These are phyloP conservation scores for Mohoua ochrocephala DNA, from an alignment of 2,113 vertebrate species.

Conservation along the genomic window DNA sequence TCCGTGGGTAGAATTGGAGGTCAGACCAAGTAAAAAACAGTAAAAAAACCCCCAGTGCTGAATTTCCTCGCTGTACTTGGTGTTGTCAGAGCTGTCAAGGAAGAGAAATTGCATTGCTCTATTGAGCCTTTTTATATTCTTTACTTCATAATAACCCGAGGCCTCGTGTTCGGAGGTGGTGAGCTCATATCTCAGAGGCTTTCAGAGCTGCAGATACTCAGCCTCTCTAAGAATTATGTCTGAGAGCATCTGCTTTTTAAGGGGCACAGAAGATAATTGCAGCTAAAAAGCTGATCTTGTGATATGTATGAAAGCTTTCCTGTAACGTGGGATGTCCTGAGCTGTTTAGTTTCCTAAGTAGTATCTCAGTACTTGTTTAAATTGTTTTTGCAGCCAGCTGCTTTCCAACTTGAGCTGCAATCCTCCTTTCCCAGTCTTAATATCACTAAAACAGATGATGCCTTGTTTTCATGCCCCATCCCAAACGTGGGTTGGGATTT, in stretches of 20 bases:
- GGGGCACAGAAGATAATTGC: background rate
- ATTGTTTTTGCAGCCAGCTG: background rate
- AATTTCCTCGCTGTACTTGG: background rate
- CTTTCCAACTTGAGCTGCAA: background rate
- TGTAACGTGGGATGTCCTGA: background rate
- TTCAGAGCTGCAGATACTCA: background rate
- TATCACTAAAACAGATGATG: background rate
- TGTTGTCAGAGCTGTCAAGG: background rate
- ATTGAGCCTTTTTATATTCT: background rate
- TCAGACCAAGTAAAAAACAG: background rate
- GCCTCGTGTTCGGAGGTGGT: background rate
- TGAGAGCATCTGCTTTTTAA: background rate
- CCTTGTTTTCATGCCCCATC: background rate
- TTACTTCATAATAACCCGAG: background rate
- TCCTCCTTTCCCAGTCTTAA: background rate
- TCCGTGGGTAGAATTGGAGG: background rate
- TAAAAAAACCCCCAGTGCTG: accelerated
- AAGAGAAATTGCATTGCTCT: background rate
- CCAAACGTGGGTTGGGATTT: background rate
- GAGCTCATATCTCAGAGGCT: background rate
- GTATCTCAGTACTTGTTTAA: background rate
- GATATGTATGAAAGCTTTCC: background rate
- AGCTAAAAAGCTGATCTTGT: background rate
- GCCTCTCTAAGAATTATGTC: background rate
- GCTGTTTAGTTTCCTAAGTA: background rate